These are phyloP conservation scores for Mystacides longicornis DNA, from an alignment of 2,888 invertebrate genomes.

Conservation along the genomic window DNA sequence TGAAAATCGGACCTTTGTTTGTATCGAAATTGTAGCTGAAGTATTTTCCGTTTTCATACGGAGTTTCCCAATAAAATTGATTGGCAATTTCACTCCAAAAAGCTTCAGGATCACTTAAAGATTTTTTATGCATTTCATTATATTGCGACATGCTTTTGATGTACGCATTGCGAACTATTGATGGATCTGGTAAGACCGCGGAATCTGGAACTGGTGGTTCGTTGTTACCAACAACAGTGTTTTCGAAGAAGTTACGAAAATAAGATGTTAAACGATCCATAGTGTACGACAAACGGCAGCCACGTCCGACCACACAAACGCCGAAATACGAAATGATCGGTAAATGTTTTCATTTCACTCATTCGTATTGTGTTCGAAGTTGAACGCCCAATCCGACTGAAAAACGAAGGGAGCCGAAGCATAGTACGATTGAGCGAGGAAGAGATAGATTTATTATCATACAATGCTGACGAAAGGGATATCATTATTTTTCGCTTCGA, in stretches of 20 bases:
- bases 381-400: too few species aligned
- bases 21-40: conserved; percentile 88
- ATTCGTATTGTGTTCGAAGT: too few species aligned
- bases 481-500: too few species aligned
- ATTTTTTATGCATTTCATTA: conserved; percentile 73
- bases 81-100: conserved; percentile 94
- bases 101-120: conserved; percentile 77
- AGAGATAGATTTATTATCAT: too few species aligned
- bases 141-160: conserved; percentile 70
- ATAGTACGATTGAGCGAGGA: too few species aligned
- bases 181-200: conserved; percentile 52
- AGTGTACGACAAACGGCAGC: not conserved
- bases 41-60: conserved; percentile 66
- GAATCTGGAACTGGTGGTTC: conserved; percentile 51
- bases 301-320: too few species aligned
- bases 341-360: too few species aligned
- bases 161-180: conserved; percentile 52
- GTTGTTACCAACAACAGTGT: not conserved
- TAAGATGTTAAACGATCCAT: conserved; percentile 5
- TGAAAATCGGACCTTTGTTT: conserved; percentile 79
- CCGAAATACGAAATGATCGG: too few species aligned
- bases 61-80: conserved; percentile 88
- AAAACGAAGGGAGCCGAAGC: too few species aligned
- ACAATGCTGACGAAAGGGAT: too few species aligned
- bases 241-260: conserved; percentile 1